These are phyloP conservation scores for Stenchaetothrips biformis DNA, from an alignment of 2,888 invertebrate species.

Conservation along the genomic window DNA sequence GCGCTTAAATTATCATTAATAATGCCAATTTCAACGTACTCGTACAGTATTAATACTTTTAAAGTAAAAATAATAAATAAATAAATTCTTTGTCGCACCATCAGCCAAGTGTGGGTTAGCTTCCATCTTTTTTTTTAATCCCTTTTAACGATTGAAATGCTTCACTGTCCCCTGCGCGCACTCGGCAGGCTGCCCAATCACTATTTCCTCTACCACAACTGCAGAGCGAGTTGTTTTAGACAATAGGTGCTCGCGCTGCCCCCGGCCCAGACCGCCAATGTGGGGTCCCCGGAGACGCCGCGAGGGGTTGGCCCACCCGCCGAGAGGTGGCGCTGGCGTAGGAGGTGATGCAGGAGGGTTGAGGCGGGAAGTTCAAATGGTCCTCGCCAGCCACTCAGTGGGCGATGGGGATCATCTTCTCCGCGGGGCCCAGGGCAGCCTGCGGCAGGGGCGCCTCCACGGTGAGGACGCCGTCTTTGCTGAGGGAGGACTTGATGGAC, in stretches of 20 bases:
- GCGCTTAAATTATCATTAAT: constrained; percentile 22
- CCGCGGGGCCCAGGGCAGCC: constrained; percentile 66
- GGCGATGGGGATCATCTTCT: constrained; percentile 78
- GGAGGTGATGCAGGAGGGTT: not conserved
- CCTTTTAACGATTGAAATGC: not conserved
- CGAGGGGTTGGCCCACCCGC: not conserved
- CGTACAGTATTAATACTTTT: constrained; percentile 19
- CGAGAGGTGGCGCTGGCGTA: not conserved
- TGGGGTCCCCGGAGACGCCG: not conserved
- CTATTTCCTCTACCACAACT: not conserved
- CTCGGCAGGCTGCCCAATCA: not conserved
- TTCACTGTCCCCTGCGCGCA: not conserved
- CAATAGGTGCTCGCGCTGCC: not conserved
- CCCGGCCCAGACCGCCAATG: not conserved
- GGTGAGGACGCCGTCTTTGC: constrained; percentile 92
- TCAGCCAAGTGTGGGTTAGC: constrained; percentile 11
- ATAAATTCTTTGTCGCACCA: not conserved
- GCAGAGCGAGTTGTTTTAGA: not conserved
- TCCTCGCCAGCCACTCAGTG: constrained; percentile 43
- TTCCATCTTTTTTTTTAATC: not conserved
- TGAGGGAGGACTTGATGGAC: constrained; percentile 89
- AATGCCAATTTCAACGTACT: constrained; percentile 15
- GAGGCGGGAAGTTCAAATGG: not conserved
- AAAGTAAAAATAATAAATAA: constrained; percentile 24
- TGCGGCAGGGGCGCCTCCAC: constrained; percentile 91